Evolutionary conservation across 2,888 invertebrate genomes (phyloP).

Genomic region (Amphipyra tragopoginis): DNA sequence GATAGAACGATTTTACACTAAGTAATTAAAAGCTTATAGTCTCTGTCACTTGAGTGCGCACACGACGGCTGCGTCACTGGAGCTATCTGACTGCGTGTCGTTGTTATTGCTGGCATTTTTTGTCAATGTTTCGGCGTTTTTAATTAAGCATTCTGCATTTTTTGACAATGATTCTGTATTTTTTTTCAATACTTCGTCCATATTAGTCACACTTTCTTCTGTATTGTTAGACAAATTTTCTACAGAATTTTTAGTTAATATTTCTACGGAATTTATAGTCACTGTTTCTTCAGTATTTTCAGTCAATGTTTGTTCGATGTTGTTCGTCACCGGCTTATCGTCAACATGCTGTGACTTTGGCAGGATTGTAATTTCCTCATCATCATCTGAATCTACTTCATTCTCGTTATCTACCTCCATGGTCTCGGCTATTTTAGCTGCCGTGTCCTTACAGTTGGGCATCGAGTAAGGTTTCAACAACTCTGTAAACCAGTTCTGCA

Average conservation of each 20-base stretch:
- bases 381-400: constrained; percentile 42
- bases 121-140: constrained; percentile 13
- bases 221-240: constrained; percentile 14
- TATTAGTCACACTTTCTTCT: constrained; percentile 6
- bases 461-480: constrained; percentile 63
- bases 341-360: constrained; percentile 10
- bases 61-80: constrained; percentile 15
- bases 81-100: neutral
- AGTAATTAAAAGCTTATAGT: constrained; percentile 41
- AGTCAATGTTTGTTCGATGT: neutral
- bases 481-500: constrained; percentile 69
- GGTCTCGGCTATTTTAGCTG: constrained; percentile 55
- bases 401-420: constrained; percentile 40
- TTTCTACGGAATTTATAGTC: neutral
- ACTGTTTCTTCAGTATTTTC: neutral
- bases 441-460: constrained; percentile 53
- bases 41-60: constrained; percentile 28
- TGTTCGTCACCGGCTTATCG: neutral
- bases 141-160: constrained; percentile 23
- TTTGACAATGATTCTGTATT: constrained; percentile 11
- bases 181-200: constrained; percentile 16
- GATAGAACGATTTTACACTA: constrained; percentile 57
- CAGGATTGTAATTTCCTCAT: constrained; percentile 34
- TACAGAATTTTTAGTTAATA: constrained; percentile 1
- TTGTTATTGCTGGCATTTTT: constrained; percentile 8